These are phyloP conservation scores for Hirtodrosophila histrioides DNA, from an alignment of 2,888 invertebrate genomes.

Conservation along the genomic window DNA sequence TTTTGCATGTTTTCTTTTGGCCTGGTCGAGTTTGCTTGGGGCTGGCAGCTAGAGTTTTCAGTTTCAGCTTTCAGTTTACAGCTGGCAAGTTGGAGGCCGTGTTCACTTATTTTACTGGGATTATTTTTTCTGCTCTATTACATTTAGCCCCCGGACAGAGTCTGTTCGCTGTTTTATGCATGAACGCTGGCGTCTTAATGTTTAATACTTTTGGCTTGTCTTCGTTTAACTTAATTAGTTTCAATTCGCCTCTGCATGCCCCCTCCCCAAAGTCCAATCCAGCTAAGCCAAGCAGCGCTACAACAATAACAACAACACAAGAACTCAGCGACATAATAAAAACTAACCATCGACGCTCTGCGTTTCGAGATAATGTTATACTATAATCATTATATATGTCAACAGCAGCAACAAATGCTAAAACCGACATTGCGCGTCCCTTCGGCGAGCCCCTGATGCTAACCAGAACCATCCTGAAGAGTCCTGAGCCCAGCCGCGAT, in stretches of 20 bases:
- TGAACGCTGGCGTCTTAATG: constrained; percentile 67
- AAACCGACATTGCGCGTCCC: constrained; percentile 86
- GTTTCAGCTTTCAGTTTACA: not conserved
- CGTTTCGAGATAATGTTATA: not conserved
- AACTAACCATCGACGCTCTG: constrained; percentile 32
- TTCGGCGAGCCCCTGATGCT: constrained; percentile 93
- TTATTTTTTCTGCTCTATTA: constrained; percentile 72
- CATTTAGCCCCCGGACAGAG: constrained; percentile 46
- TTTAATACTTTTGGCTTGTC: constrained; percentile 65
- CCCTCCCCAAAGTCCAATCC: constrained; percentile 1
- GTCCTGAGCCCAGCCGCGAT: constrained; percentile 43
- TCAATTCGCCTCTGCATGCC: constrained; percentile 56
- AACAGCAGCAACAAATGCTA: constrained; percentile 60
- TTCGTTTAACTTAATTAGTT: constrained; percentile 74
- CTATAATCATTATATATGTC: constrained; percentile 18
- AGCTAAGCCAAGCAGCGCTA: constrained; percentile 17
- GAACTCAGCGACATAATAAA: not conserved
- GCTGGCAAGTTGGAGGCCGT: constrained; percentile 26
- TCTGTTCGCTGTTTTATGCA: constrained; percentile 62
- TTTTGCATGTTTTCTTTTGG: constrained; percentile 60
- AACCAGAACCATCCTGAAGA: constrained; percentile 62
- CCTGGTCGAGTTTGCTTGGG: constrained; percentile 29
- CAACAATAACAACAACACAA: too few relatives aligned
- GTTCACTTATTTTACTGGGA: constrained; percentile 52
- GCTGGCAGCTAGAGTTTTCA: constrained; percentile 25